Evolutionary conservation across 1,140 invertebrate genomes (phyloP).

Genomic region (Anastrepha ludens): DNA sequence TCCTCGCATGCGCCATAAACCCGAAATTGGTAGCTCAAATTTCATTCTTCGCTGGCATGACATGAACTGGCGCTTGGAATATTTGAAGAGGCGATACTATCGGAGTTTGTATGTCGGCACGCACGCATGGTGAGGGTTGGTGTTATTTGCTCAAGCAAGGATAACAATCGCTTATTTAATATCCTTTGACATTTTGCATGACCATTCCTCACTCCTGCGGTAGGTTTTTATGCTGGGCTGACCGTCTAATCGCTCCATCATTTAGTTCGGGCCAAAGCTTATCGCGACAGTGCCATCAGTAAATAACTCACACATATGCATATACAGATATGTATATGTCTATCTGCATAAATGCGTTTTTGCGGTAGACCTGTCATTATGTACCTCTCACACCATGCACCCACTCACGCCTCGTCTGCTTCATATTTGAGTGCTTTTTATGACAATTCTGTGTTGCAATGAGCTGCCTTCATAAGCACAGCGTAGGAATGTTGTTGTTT

Average conservation of each 20-base stretch:
- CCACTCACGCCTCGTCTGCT: background rate
- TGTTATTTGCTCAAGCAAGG: conserved; percentile 18
- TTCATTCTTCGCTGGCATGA: background rate
- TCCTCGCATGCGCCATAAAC: background rate
- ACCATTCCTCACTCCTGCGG: background rate
- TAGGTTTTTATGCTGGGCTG: background rate
- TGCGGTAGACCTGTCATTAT: background rate
- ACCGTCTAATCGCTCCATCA: background rate
- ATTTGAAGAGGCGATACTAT: conserved; percentile 38
- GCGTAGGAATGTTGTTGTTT: background rate
- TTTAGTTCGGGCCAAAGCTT: background rate
- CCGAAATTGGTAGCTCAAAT: background rate
- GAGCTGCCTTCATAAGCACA: background rate
- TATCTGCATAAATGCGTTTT: background rate
- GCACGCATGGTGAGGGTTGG: background rate
- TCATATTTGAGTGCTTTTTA: background rate
- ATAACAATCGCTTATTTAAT: conserved; percentile 49
- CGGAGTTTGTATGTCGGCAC: background rate
- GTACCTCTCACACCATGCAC: background rate
- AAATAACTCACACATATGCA: too few relatives aligned
- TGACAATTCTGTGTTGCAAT: background rate
- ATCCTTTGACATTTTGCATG: conserved; percentile 40
- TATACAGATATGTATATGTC: too few relatives aligned
- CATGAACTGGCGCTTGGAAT: background rate
- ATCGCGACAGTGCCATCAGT: background rate